These are phyloP conservation scores for Eilema depressum DNA, from an alignment of 2,888 invertebrate species.

Conservation along the genomic window DNA sequence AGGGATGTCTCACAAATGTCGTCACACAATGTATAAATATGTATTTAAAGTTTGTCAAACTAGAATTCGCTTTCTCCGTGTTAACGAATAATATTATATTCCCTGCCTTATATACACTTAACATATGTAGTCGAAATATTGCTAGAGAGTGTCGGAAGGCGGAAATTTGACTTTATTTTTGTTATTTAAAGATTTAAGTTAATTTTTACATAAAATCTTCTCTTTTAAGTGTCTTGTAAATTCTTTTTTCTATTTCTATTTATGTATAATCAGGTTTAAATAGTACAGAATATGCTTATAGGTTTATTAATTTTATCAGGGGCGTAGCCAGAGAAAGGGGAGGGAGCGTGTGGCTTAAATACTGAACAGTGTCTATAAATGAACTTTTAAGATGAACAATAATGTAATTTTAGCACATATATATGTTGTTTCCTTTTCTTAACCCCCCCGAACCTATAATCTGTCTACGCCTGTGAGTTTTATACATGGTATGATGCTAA, in stretches of 20 bases:
- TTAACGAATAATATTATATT: conserved; percentile 21
- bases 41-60: conserved; percentile 50
- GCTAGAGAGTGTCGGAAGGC: conserved; percentile 54
- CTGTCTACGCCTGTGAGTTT: neutral
- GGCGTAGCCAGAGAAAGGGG: neutral
- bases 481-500: neutral
- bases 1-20: conserved; percentile 19
- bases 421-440: no score
- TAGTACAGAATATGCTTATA: conserved; percentile 7
- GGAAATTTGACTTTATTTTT: conserved; percentile 38
- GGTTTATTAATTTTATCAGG: neutral
- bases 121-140: conserved; percentile 74
- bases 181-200: conserved; percentile 27
- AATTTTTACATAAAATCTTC: conserved; percentile 24
- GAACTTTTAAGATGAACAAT: neutral
- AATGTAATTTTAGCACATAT: no score
- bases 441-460: neutral
- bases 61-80: conserved; percentile 43
- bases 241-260: conserved; percentile 12
- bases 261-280: conserved; percentile 17
- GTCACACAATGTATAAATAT: conserved; percentile 53
- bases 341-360: neutral
- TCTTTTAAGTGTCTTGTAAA: conserved; percentile 21
- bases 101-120: conserved; percentile 43
- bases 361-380: neutral